Evolutionary conservation across 2,888 invertebrate species (phyloP).

Genomic region (Steinernema hermaphroditum): DNA sequence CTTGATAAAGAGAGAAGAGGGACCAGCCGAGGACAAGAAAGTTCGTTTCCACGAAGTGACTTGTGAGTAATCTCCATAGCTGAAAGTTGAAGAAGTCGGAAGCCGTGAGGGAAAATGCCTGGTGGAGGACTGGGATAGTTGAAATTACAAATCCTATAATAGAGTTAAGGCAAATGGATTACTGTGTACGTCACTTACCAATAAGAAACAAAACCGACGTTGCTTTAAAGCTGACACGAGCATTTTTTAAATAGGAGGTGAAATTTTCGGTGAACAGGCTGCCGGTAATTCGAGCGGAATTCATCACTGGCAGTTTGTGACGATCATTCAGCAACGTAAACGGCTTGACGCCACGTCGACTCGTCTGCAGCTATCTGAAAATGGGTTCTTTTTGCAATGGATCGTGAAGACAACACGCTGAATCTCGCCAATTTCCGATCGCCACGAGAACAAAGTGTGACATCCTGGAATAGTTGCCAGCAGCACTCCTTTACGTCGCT

Average conservation of each 20-base stretch:
- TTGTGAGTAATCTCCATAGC: constrained; percentile 56
- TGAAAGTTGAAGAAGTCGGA: constrained; percentile 46
- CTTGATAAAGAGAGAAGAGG: constrained; percentile 41
- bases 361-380: no score
- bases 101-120: constrained; percentile 40
- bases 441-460: background rate
- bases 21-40: constrained; percentile 54
- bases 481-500: constrained; percentile 9
- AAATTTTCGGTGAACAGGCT: background rate
- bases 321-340: background rate
- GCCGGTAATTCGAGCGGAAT: background rate
- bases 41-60: constrained; percentile 60
- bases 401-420: background rate
- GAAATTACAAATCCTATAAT: constrained; percentile 43
- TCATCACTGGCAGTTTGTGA: background rate
- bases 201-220: background rate
- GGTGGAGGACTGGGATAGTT: constrained; percentile 36
- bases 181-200: background rate
- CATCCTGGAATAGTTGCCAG: constrained; percentile 26
- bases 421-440: background rate
- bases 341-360: no score
- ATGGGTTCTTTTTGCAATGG: background rate
- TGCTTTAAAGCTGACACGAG: background rate
- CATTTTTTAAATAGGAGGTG: constrained; percentile 2
- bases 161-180: background rate